phyloP scores from a whole-genome alignment of 2,113 vertebrate genomes.

The Enhydra lutris region DNA sequence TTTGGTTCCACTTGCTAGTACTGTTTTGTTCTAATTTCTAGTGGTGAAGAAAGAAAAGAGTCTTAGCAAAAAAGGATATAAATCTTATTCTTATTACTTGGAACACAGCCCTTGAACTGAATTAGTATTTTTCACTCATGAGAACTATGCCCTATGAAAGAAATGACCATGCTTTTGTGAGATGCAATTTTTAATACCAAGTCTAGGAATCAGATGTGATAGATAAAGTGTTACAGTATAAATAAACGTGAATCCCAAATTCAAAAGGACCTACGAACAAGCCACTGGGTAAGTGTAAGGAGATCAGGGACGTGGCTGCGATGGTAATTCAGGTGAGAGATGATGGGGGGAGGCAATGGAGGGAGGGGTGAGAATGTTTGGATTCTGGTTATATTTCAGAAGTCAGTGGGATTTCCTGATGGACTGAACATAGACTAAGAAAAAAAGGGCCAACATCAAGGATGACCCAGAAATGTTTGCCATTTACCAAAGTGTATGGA shows the following conservation, averaged over 20 bases:
- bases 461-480: background rate
- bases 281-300: too few species aligned
- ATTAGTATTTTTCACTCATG: constrained; percentile 46
- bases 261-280: background rate
- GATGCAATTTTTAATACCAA: constrained; percentile 51
- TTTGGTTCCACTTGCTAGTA: constrained; percentile 29
- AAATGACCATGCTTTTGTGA: constrained; percentile 61
- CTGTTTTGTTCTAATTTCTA: constrained; percentile 65
- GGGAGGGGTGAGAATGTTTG: background rate
- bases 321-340: background rate
- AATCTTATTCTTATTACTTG: constrained; percentile 61
- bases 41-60: background rate
- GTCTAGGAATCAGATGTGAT: constrained; percentile 35
- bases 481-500: background rate
- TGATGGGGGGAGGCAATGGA: background rate
- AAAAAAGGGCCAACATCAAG: background rate
- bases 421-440: background rate
- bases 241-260: constrained; percentile 51
- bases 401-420: background rate
- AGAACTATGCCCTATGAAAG: constrained; percentile 61
- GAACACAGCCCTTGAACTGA: constrained; percentile 44
- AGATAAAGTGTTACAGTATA: constrained; percentile 34
- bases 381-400: background rate
- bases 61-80: constrained; percentile 32
- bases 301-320: background rate